Evolutionary conservation across 2,113 vertebrate species (phyloP).

Genomic region (Etheostoma spectabile): DNA sequence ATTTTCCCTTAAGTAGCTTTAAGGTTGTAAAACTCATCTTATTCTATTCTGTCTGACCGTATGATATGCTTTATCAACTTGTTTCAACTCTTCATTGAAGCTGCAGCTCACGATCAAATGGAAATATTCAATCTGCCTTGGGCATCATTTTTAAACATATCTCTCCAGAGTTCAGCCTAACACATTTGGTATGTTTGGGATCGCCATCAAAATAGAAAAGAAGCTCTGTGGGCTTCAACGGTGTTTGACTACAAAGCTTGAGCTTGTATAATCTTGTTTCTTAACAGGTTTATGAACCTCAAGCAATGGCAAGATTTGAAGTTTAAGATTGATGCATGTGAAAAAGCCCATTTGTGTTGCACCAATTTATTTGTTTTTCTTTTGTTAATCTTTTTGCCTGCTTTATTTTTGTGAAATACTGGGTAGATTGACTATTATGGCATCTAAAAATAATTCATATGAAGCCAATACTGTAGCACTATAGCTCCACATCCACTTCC

Average conservation of each 20-base stretch:
- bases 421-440: background rate
- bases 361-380: background rate
- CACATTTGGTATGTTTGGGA: background rate
- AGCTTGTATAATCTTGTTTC: background rate
- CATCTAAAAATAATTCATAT: background rate
- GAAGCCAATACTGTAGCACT: too few species aligned
- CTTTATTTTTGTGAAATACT: background rate
- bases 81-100: background rate
- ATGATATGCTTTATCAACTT: background rate
- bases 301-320: background rate
- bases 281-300: background rate
- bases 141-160: background rate
- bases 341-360: background rate
- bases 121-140: constrained; percentile 9
- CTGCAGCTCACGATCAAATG: background rate
- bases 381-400: background rate
- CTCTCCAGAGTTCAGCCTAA: background rate
- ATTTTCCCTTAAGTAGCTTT: background rate
- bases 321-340: background rate
- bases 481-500: too few species aligned
- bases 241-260: constrained; percentile 2
- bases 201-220: background rate
- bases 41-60: background rate
- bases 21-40: too few species aligned
- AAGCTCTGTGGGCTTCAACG: background rate